phyloP scores from a whole-genome alignment of 2,113 vertebrate species.

The Furnarius figulus region DNA sequence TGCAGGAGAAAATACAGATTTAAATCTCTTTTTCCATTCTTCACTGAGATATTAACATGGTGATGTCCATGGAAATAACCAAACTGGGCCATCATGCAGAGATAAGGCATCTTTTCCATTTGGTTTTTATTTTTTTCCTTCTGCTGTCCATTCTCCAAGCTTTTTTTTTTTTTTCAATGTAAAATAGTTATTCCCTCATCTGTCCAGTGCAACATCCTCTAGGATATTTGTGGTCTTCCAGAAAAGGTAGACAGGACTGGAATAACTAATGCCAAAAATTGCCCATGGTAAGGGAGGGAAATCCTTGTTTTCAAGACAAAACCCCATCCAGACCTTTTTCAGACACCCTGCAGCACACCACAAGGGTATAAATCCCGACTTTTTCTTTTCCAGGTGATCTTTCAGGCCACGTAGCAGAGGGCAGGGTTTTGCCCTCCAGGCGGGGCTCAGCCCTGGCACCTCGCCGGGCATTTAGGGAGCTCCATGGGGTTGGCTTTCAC shows the following conservation, averaged over 20 bases:
- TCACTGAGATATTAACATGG: neutral
- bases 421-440: neutral
- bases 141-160: neutral
- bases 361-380: neutral
- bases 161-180: neutral
- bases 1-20: neutral
- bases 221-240: conserved; percentile 1
- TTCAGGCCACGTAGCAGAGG: neutral
- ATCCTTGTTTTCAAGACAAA: neutral
- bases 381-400: conserved; percentile 51
- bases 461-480: neutral
- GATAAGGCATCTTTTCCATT: neutral
- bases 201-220: neutral
- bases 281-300: neutral
- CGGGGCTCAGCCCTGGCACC: neutral
- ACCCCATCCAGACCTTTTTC: neutral
- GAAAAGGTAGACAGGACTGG: neutral
- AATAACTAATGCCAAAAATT: neutral
- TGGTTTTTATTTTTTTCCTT: neutral
- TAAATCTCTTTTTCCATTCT: neutral
- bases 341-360: neutral
- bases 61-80: neutral
- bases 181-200: neutral
- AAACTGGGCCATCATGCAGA: neutral
- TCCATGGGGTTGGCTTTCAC: neutral